Base-by-base conservation (phyloP, 2,113 vertebrate genomes). In the Conger conger region DNA sequence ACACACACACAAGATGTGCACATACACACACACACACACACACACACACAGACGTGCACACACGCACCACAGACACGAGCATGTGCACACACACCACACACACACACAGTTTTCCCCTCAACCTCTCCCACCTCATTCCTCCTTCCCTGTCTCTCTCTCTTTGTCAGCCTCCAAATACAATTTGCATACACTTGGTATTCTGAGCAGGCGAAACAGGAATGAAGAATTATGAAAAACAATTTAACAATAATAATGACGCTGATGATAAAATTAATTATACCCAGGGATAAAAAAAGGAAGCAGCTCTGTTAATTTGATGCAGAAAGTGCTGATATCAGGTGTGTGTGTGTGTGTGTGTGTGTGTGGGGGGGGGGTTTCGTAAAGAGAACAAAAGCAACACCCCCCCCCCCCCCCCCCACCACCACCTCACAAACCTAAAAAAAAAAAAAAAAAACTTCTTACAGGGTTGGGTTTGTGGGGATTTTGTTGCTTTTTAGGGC, bases 181-280 rank as follows among this genome's bases (percentile, higher is more conserved):
- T 98, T 98, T 98, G 96, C 97, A 99, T 99, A 96, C 94, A 96
- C 96, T 99, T 97, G 96, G 96, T 96, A 98, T 97, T 97, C 97
- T 91, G 94, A 94, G 94, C 96, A 96, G 96, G 94, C 91, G 91
- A 90, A 92, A 91, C 88, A 93, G 93, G 89, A 87, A 90, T 86
- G 88, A 93, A 92, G 92, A 94, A 94, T 94, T 94, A 93, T 94
- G 91, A 94, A 94, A 95, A 94, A 95, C 93, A 93, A 94, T 94
- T 94, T 94, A 94, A 95, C 94, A 95, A 93, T 94, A 94, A 95
- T 94, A 94, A 95, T 93, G 94, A 94, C 92, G 92, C 92, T 92
- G 94, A 95, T 95, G 93, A 94, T 94, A 94, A 95, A 95, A 95
- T 95, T 94, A 95, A 95, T 95, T 95, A 94, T 93, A 93, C 92